phyloP scores from a whole-genome alignment of 2,888 invertebrate species.

The Sinohyriopsis cumingii region DNA sequence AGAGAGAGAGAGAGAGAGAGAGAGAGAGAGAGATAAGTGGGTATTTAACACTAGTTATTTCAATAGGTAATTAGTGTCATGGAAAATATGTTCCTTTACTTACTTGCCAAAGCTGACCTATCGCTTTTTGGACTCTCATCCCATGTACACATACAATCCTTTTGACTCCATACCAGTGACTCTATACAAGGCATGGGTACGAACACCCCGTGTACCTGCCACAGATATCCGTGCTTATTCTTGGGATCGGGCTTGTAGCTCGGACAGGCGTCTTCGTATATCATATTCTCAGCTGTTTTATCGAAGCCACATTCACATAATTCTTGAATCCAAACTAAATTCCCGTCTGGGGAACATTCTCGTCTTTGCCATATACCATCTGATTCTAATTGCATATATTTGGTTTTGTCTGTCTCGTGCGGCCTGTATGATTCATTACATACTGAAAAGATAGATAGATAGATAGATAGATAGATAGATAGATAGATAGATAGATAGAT shows the following conservation, averaged over 20 bases:
- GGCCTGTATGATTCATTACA: conserved; percentile 29
- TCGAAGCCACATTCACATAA: conserved; percentile 45
- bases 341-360: conserved; percentile 30
- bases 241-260: conserved; percentile 18
- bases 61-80: no score
- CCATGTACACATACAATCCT: conserved; percentile 25
- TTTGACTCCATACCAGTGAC: conserved; percentile 33
- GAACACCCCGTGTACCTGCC: conserved; percentile 24
- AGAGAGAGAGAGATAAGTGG: no score
- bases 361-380: conserved; percentile 27
- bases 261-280: conserved; percentile 21
- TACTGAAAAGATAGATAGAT: conserved; percentile 10
- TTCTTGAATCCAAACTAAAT: conserved; percentile 52
- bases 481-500: no score
- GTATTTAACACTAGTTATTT: no score
- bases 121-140: no score
- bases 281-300: conserved; percentile 22
- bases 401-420: conserved; percentile 17
- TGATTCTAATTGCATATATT: conserved; percentile 28
- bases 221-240: conserved; percentile 25
- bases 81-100: no score
- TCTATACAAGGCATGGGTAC: conserved; percentile 28
- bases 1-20: no score
- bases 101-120: no score
- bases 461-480: no score